Base-by-base conservation (phyloP, 1,140 invertebrate genomes). In the Solen grandis region DNA sequence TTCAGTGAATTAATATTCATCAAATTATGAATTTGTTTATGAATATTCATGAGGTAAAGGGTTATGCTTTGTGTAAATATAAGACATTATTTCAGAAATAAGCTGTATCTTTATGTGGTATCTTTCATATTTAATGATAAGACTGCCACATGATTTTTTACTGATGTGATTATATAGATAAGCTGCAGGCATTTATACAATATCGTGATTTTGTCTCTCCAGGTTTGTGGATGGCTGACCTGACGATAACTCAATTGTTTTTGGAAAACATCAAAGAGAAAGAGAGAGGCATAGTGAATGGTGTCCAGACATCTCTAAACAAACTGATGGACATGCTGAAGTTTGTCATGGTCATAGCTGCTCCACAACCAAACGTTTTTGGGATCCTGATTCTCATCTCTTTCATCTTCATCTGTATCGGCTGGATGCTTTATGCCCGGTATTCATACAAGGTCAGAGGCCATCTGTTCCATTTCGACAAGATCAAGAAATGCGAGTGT, bases 161-260 rank as follows among this genome's bases (percentile, higher is more conserved):
- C n/a, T n/a, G n/a, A n/a, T n/a, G n/a, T n/a, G n/a, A n/a, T n/a
- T n/a, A n/a, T n/a, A n/a, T n/a, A n/a, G n/a, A n/a, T n/a, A n/a
- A n/a, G n/a, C n/a, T n/a, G n/a, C n/a, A n/a, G n/a, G n/a, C n/a
- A n/a, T n/a, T n/a, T n/a, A n/a, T n/a, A n/a, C n/a, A 36, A 19
- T n/a, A n/a, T n/a, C n/a, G n/a, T n/a, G 16, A 36, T 72, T n/a
- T 77, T n/a, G 72, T 25, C n/a, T 75, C 84, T 19, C n/a, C 85
- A 86, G 92, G 93, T 52, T 82, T 95, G 16, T 95, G 94, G 94
- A 89, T 94, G 54, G 91, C 93, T 4, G 94, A 95, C 87, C 84
- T 95, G n/a, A 90, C 92, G 2, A 92, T 94, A 16, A 94, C 93
- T 29, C 94, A 95, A 85, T 89, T 94, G n/a, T 91, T 95, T 84